A percentile compares a stretch with the other conserved stretches of the same genome.
Conservation (phyloP, 2,113 vertebrate species). For the Coreoperca whiteheadi region DNA sequence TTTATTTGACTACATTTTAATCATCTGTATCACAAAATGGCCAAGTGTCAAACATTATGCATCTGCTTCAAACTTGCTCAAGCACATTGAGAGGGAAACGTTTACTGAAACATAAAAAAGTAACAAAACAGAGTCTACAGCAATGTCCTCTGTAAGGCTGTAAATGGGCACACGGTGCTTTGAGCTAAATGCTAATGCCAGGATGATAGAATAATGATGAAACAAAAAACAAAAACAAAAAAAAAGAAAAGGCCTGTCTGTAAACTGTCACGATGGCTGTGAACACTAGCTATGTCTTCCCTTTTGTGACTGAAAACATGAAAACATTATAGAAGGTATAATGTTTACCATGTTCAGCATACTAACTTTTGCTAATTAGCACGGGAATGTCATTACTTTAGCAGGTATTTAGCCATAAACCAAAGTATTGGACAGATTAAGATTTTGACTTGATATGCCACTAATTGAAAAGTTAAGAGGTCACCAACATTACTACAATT, state of each 20-base stretch:
- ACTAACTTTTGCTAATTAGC: not conserved
- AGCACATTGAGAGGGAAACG: not conserved
- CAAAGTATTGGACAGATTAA: no score
- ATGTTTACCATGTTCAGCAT: not conserved
- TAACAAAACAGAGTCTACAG: no score
- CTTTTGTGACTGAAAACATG: slow-evolving; percentile 94
- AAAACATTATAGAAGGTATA: not conserved
- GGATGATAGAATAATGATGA: no score
- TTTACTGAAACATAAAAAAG: no score
- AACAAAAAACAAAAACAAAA: slow-evolving; percentile 91
- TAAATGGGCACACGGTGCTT: no score
- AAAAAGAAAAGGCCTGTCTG: slow-evolving; percentile 93
- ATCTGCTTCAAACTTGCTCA: not conserved
- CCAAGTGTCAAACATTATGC: not conserved
- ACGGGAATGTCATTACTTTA: no score
- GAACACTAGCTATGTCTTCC: slow-evolving; percentile 85
- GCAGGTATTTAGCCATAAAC: no score
- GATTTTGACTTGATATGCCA: no score
- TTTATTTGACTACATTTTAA: not conserved
- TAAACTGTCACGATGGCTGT: slow-evolving; percentile 91
- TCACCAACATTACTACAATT: no score
- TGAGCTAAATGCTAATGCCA: no score
- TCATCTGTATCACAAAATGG: not conserved
- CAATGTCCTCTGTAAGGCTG: no score
- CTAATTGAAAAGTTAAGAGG: no score